Base-by-base conservation (phyloP, 2,797 vertebrate genomes). In the Aselliscus stoliczkanus region DNA sequence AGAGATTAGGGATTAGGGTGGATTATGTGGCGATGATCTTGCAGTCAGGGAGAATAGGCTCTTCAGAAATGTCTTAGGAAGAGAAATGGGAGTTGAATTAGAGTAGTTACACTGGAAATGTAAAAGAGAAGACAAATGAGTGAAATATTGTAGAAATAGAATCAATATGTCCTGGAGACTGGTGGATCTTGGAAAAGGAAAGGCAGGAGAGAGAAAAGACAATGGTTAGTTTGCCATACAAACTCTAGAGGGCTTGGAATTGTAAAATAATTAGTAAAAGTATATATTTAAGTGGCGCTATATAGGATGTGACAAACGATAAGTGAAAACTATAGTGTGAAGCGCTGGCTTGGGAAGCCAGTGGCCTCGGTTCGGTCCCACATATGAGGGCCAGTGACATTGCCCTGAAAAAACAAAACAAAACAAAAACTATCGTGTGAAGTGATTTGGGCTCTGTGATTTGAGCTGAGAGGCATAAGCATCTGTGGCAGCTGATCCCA, bases 131-230 rank as follows among this genome's bases (percentile, higher is more conserved):
- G 80, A 94, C 4, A 34, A 54, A 81, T 65, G 54, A 88, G 29
- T 79, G 34, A 90, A 94, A n/a, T 47, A 83, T 27, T 69, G n/a
- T 80, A 29, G 47, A 84, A 69, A 93, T 17, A 29, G 50, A 95
- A 93, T 93, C 47, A 84, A 50, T 93, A 75, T 39, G 20, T 58
- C n/a, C 58, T 37, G 2, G 27, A 75, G 67, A 73, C 31, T 69
- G 7, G 25, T 86, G 39, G 44, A 93, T 86, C 86, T 72, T 31
- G n/a, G 50, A 62, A 50, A 64, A 25, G 50, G 23, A 91, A 88
- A 93, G 27, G 8, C 44, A 56, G 0, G 34, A 52, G 2, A 79
- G 52, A 72, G 58, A 58, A 77, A 75, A 31, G 15, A 80, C 27
- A 62, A 4, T 15, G 17, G 86, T 18, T 37, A 11, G 5, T 50